These are phyloP conservation scores for Muntiacus reevesi DNA, from an alignment of 2,113 vertebrate genomes.

Conservation along the genomic window DNA sequence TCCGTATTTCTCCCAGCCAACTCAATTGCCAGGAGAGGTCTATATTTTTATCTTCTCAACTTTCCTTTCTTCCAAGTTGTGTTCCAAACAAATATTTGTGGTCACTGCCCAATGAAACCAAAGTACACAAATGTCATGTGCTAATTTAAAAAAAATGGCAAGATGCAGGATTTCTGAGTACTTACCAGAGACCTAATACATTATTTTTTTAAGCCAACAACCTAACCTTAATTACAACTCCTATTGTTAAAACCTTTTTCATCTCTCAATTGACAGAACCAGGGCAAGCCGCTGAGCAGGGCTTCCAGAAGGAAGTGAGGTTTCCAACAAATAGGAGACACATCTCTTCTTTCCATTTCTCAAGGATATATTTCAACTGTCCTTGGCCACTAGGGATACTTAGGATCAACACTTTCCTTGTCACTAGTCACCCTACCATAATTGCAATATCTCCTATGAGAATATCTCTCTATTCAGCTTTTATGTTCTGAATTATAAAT, in stretches of 20 bases:
- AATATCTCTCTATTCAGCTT: not conserved
- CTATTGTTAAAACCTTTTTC: not conserved
- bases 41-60: not conserved
- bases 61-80: conserved; percentile 4
- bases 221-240: not conserved
- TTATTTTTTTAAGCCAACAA: not conserved
- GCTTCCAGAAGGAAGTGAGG: not conserved
- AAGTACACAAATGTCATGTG: not conserved
- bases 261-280: not conserved
- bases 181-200: not conserved
- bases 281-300: not conserved
- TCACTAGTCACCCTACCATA: not conserved
- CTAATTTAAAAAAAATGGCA: not conserved
- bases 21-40: not conserved
- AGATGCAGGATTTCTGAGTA: not conserved
- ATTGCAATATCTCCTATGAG: not conserved
- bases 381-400: not conserved
- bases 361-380: not conserved
- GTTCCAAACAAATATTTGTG: conserved; percentile 17
- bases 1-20: not conserved
- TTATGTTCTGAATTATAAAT: not conserved
- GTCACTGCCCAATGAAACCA: not conserved
- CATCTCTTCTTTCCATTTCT: not conserved
- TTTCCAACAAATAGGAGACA: not conserved
- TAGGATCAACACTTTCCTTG: not conserved